A percentile compares a stretch with the other conserved stretches of the same genome.
Evolutionary conservation across 2,113 vertebrate genomes (phyloP).

Genomic region (Stictonetta naevosa): DNA sequence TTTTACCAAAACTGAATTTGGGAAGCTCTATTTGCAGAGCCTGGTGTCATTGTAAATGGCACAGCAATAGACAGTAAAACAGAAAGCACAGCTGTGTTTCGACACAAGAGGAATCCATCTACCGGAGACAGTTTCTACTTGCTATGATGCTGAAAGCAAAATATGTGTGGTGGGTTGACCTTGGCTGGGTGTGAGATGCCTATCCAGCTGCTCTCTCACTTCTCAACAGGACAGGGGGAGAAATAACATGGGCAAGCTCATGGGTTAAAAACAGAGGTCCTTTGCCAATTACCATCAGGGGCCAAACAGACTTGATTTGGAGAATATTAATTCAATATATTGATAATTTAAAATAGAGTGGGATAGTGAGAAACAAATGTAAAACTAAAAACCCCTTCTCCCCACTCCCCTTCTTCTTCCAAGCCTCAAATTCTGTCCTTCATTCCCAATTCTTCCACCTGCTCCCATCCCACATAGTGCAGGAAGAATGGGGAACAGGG

Average conservation of each 20-base stretch:
- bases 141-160: neutral
- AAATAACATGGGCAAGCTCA: neutral
- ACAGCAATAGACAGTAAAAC: neutral
- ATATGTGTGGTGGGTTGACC: neutral
- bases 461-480: fast-evolving
- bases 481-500: neutral
- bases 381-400: neutral
- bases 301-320: neutral
- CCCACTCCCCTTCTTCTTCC: neutral
- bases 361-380: neutral
- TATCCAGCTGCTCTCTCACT: neutral
- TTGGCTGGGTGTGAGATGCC: neutral
- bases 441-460: neutral
- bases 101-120: neutral
- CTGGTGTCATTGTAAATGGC: neutral
- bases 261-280: neutral
- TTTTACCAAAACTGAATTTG: neutral
- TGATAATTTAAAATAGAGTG: neutral
- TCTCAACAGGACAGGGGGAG: neutral
- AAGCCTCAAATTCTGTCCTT: neutral
- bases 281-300: fast-evolving
- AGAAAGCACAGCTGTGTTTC: neutral
- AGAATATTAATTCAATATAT: neutral
- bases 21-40: neutral
- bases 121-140: neutral